These are phyloP conservation scores for Rhineura floridana DNA, from an alignment of 2,113 vertebrate species.

Conservation along the genomic window DNA sequence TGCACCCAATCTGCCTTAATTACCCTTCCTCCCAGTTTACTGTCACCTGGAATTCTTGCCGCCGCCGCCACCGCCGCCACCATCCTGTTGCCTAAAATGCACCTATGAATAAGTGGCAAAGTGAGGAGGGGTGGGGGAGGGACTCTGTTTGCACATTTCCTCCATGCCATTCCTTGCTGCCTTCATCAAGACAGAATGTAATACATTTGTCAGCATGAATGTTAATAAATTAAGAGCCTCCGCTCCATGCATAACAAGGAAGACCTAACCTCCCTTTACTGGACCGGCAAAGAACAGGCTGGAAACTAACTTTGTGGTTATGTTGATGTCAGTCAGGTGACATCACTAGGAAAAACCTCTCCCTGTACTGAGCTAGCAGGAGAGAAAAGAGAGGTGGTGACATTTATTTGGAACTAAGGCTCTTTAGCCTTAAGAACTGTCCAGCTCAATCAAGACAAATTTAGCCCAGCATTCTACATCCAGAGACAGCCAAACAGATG, in stretches of 20 bases:
- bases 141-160: no score
- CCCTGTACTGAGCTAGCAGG: not conserved
- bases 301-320: slow-evolving; percentile 37
- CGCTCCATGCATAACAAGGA: slow-evolving; percentile 43
- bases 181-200: slow-evolving; percentile 49
- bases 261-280: slow-evolving; percentile 38
- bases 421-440: not conserved
- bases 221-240: slow-evolving; percentile 48
- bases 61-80: not conserved
- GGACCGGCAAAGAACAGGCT: slow-evolving; percentile 19
- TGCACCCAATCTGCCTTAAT: slow-evolving; percentile 56
- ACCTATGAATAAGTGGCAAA: slow-evolving; percentile 55
- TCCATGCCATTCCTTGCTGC: slow-evolving; percentile 48
- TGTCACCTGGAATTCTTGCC: slow-evolving; percentile 44
- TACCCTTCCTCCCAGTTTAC: slow-evolving; percentile 44
- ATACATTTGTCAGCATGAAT: slow-evolving; percentile 42
- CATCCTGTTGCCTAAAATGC: slow-evolving; percentile 18
- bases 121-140: not conserved
- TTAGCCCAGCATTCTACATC: not conserved
- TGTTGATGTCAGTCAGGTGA: not conserved
- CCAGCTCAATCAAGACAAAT: not conserved
- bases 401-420: not conserved
- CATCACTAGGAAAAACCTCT: slow-evolving; percentile 33
- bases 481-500: not conserved
- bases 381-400: not conserved